Base-by-base conservation (phyloP, 2,888 invertebrate species). In the Prenolepis imparis region DNA sequence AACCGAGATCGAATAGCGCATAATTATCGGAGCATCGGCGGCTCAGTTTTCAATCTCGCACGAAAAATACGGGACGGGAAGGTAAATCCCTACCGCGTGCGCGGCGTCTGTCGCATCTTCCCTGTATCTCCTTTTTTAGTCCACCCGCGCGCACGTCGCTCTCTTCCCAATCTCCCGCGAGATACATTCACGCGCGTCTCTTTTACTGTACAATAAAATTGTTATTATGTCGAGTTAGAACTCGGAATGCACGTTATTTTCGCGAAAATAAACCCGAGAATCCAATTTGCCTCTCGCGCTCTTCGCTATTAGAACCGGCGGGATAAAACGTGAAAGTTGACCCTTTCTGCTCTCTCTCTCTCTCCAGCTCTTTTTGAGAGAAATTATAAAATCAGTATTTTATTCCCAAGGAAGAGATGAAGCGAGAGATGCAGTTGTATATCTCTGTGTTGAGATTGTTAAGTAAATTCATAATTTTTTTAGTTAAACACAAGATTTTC, bases 191-290 rank as follows among this genome's bases (percentile, higher is more conserved):
- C 78, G 57, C 61, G 61, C 61, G 39, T 74, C 59, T 36, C 66
- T 82, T 82, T 82, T 78, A 78, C 21, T 68, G 57, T 78, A 78
- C 78, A 68, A 78, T 78, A 78, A 78, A 78, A 78, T 78, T 44
- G 78, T 59, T 78, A 78, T 78, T 78, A 68, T 57, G 68, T 57
- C 41, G 68, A 78, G 78, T 68, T 68, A 57, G 57, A 57, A 78
- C 68, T 57, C 78, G 68, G 32, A 57, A 57, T 52, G 68, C 78
- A 28, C 68, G 68, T 78, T 78, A 78, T 68, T 78, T 57, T 78
- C 39, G 41, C 57, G 68, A 78, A 68, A 78, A 68, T 68, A 78
- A 68, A 78, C 55, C 28, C 24, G 55, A 21, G 21, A 15, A 52
- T 39, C 15, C 21, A 28, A 32, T 21, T n/a, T 21, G 24, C 28